phyloP scores from a whole-genome alignment of 2,888 invertebrate species.

The Lasioglossum figueresi region DNA sequence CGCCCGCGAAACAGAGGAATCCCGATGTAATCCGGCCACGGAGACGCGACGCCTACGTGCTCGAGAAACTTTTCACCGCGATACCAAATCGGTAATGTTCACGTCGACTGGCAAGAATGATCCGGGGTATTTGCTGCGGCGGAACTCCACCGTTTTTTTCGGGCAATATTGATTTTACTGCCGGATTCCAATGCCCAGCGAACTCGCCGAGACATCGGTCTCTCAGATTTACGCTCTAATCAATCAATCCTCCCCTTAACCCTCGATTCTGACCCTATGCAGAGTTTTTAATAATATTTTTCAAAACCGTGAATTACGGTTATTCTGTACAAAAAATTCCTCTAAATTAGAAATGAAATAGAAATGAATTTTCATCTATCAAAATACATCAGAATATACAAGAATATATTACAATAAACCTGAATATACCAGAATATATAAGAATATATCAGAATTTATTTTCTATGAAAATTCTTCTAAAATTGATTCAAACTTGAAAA shows the following conservation, averaged over 20 bases:
- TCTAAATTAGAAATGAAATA: too few relatives aligned
- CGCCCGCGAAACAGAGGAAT: constrained; percentile 51
- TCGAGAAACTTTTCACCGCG: constrained; percentile 36
- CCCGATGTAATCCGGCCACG: constrained; percentile 44
- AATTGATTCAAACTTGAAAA: too few relatives aligned
- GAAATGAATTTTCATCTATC: too few relatives aligned
- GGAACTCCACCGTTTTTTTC: not conserved
- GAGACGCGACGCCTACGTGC: constrained; percentile 40
- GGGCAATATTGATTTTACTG: not conserved
- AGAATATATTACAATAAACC: too few relatives aligned
- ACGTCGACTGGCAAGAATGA: not conserved
- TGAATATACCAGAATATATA: too few relatives aligned
- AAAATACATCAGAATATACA: too few relatives aligned
- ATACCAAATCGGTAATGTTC: constrained; percentile 14
- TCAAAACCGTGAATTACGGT: too few relatives aligned
- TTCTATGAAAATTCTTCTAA: too few relatives aligned
- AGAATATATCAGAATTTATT: too few relatives aligned
- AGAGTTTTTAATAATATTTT: not conserved
- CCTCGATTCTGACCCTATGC: not conserved
- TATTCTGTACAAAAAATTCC: too few relatives aligned
- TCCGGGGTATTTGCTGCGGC: not conserved
- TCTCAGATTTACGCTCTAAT: not conserved
- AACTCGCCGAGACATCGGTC: not conserved
- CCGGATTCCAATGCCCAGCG: not conserved
- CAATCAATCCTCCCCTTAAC: not conserved